These are phyloP conservation scores for Dendrocincla tyrannina DNA, from an alignment of 2,797 vertebrate species.

Conservation along the genomic window DNA sequence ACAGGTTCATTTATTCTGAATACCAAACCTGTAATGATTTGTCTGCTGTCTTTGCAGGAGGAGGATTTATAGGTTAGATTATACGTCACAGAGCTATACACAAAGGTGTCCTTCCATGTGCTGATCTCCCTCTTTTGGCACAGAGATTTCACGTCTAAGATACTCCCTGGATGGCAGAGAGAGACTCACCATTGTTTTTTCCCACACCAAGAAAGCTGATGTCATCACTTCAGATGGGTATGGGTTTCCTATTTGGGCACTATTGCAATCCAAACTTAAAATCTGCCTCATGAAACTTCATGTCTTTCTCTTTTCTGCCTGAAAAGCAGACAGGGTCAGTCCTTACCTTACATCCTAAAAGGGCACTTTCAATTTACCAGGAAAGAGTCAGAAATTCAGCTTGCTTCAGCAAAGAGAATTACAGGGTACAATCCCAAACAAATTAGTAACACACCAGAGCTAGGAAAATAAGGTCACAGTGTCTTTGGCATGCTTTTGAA, in stretches of 20 bases:
- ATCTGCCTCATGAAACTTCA: not conserved
- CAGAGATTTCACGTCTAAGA: not conserved
- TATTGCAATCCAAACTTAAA: not conserved
- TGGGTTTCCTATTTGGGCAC: not conserved
- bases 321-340: not conserved
- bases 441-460: slow-evolving; percentile 47
- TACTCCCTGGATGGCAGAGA: not conserved
- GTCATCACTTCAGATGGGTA: not conserved
- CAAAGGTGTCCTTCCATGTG: not conserved
- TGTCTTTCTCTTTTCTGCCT: not conserved
- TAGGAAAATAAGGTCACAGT: slow-evolving; percentile 41
- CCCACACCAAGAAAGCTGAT: not conserved
- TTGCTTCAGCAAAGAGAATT: slow-evolving; percentile 61
- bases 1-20: not conserved
- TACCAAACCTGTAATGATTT: not conserved
- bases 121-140: not conserved
- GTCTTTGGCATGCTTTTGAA: slow-evolving; percentile 28
- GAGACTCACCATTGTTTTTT: not conserved
- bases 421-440: slow-evolving; percentile 55
- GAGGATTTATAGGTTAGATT: not conserved
- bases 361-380: slow-evolving; percentile 25
- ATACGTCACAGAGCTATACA: not conserved
- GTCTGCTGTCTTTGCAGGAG: not conserved
- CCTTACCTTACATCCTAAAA: not conserved
- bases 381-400: slow-evolving; percentile 52